Evolutionary conservation across 2,888 invertebrate genomes (phyloP), one percentile per base, ranked within the genome.

Genomic region (Blastobasis adustella): DNA sequence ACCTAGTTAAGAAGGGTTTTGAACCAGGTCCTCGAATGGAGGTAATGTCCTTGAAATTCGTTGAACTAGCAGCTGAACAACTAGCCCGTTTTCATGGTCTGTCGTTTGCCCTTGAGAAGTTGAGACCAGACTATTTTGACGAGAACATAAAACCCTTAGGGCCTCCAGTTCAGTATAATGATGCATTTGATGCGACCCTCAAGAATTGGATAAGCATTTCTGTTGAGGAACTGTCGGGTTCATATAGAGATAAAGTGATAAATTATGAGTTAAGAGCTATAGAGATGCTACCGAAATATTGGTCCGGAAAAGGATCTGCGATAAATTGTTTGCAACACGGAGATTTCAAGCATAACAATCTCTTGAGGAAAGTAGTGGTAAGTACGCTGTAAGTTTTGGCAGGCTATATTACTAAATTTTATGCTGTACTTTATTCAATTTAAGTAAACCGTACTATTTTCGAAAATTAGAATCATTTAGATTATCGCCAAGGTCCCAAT

Each of bases 311-410:
- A 8, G 42, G 9, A 42, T 8, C 23, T 23, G 23, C 23, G 23
- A 23, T 23, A 23, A 23, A 42, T 10, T 73, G 72, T 50, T 50
- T 82, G 5, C 71, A 74, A 45, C 82, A 83, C 56, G 81, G 81
- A 1, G 82, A 83, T 60, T 84, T 69, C 49, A 73, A 72, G 54
- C 62, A 70, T 10, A 77, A 72, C 51, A 83, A 84, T 58, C 66
- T 82, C 36, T 55, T 84, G 61, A 47, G 61, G 5, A 77, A 71
- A 58, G 66, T 72, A 56, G 48, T 43, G 23, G 82, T 83, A 65
- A 72, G 76, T 54, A 43, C 23, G 23, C 23, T 23, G 23, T 23
- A 23, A 23, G 23, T 23, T 23, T 23, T 2, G 3, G 23, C 23
- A 23, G 23, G 23, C 23, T 23, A 23, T 23, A 23, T 23, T 23